Base-by-base conservation (phyloP, 1,140 invertebrate genomes). In the Saccostrea glomerata region DNA sequence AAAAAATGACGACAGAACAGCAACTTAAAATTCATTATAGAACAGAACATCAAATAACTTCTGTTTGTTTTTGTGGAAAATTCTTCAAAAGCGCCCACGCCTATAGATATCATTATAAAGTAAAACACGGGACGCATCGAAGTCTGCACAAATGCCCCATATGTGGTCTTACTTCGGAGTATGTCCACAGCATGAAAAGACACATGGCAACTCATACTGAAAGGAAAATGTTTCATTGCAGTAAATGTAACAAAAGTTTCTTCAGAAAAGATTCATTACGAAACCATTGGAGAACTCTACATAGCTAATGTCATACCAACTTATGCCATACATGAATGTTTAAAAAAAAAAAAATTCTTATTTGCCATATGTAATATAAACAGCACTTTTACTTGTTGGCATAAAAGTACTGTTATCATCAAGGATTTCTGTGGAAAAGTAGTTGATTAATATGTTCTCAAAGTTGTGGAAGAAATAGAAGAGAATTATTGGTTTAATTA, bases 191-290 rank as follows among this genome's bases (percentile, higher is more conserved):
- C 54, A 54, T 84, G 17, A 84, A 55, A 55, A 84, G 82, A n/a
- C 82, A 84, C 47, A 84, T 84, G 40, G 20, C 82, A 54, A 23
- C 82, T 56, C 82, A 84, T 23, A 55, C 82, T 56, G 54, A 84
- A 7, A 20, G 54, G 40, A 54, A 56, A 56, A 36, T 40, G 36
- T 54, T 23, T 56, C 47, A 40, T 55, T 84, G 82, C 40, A 77
- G 15, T 30, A 77, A 12, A 36, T 77, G 70, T 77, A 30, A 36
- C 11, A 77, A 36, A 30, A 30, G 58, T 63, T 63, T 63, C 17
- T 63, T 20, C 20, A 63, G 58, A 63, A 63, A 63, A 11, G 70
- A 77, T 30, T 77, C 25, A 17, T 36, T 77, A 17, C 70, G 25
- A 77, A 77, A 77, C 30, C 70, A 77, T 17, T 77, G 70, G 25